Conservation (phyloP, 2,797 vertebrate species). For the Falco rusticolus region DNA sequence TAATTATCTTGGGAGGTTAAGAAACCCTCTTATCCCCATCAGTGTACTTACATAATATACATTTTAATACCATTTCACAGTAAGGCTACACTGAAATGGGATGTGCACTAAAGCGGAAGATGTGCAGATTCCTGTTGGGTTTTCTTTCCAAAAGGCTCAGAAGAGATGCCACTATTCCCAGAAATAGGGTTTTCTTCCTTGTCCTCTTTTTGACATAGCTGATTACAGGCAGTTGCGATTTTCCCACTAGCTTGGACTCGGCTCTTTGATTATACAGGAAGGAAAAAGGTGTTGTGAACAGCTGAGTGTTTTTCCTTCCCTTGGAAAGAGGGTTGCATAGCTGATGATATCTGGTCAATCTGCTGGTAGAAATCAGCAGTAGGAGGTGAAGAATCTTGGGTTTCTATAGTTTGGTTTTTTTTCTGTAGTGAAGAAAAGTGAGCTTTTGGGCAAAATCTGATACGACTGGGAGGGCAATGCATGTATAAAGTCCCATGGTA, state of each 20-base stretch:
- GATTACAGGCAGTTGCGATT: not conserved
- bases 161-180: not conserved
- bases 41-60: slow-evolving; percentile 46
- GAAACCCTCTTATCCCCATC: slow-evolving; percentile 42
- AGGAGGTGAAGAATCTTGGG: not conserved
- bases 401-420: not conserved
- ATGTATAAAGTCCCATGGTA: not conserved
- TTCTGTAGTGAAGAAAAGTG: not conserved
- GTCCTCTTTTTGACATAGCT: not conserved
- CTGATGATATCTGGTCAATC: not conserved
- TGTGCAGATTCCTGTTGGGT: not conserved
- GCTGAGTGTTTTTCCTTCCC: not conserved
- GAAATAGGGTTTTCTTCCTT: not conserved
- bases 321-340: not conserved
- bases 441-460: not conserved
- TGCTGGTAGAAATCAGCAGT: not conserved
- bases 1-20: slow-evolving; percentile 44
- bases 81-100: not conserved
- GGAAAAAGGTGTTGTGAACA: not conserved
- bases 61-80: slow-evolving; percentile 44
- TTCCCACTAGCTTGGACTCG: not conserved
- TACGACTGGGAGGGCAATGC: not conserved
- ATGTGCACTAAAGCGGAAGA: not conserved
- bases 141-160: not conserved
- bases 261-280: not conserved